Conservation (phyloP, 2,113 vertebrate genomes). For the Vulpes lagopus region DNA sequence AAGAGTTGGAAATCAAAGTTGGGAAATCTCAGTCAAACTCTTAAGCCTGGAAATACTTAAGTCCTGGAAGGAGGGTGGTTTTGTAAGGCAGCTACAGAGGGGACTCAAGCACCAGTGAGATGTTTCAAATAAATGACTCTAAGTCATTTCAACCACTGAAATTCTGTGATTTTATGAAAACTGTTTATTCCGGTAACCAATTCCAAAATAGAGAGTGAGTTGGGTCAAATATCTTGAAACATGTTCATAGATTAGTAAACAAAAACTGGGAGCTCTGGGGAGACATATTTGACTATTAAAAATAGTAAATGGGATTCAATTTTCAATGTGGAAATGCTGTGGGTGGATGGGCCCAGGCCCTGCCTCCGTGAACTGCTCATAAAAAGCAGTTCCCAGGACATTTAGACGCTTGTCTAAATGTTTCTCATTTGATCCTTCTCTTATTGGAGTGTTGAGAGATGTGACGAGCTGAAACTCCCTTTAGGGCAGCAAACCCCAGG, state of each 20-base stretch:
- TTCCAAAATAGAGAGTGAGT: not conserved
- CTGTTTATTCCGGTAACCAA: not conserved
- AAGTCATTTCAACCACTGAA: not conserved
- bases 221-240: not conserved
- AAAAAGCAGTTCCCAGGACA: accelerated
- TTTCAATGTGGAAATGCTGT: not conserved
- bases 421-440: slow-evolving; percentile 47
- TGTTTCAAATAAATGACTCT: not conserved
- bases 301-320: not conserved
- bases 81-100: accelerated
- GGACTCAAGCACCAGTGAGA: accelerated
- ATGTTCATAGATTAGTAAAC: not conserved
- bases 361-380: accelerated
- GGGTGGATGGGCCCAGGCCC: not conserved
- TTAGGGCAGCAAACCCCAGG: slow-evolving; percentile 70
- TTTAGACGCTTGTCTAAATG: not conserved
- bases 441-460: not conserved
- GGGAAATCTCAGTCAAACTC: accelerated
- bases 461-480: slow-evolving; percentile 58
- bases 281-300: not conserved
- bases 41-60: accelerated
- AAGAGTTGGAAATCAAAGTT: not conserved
- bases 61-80: not conserved
- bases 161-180: not conserved
- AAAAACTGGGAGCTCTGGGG: not conserved